Conservation (phyloP, 1,140 invertebrate genomes). For the Dufourea novaeangliae region DNA sequence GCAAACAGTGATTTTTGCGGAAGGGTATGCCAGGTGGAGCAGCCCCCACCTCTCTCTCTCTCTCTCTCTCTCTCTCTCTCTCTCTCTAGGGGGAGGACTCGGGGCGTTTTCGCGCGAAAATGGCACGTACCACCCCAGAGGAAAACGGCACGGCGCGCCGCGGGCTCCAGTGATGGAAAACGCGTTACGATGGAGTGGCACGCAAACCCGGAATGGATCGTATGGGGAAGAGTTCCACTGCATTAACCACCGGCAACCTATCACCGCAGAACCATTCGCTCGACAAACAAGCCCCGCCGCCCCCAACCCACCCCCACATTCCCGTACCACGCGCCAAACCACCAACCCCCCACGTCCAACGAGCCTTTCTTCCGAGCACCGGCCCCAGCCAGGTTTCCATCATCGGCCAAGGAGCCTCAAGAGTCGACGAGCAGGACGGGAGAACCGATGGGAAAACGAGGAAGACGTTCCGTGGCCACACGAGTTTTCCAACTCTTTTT, state of each 20-base stretch:
- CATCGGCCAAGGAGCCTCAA: conserved; percentile 1
- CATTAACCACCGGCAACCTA: conserved; percentile 69
- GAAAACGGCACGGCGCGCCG: conserved; percentile 17
- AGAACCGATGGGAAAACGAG: not conserved
- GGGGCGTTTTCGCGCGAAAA: conserved; percentile 60
- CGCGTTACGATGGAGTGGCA: conserved; percentile 72
- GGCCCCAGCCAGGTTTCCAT: not conserved
- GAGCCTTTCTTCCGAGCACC: conserved; percentile 23
- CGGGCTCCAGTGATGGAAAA: conserved; percentile 67
- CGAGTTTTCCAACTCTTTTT: conserved; percentile 6
- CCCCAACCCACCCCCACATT: not conserved
- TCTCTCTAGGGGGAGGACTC: not conserved
- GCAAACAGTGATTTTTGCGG: conserved; percentile 52
- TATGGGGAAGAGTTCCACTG: conserved; percentile 60
- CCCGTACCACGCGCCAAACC: not conserved
- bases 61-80: too few species aligned
- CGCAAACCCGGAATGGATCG: conserved; percentile 69
- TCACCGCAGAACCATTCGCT: conserved; percentile 65
- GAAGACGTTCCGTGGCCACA: not conserved
- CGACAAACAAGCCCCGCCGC: conserved; percentile 62
- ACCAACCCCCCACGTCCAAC: not conserved
- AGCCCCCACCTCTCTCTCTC: too few species aligned
- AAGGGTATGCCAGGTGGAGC: too few species aligned
- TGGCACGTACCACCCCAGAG: conserved; percentile 55
- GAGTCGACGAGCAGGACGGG: not conserved